Percentiles rank a stretch among this genome's conserved stretches.
Evolutionary conservation across 2,797 vertebrate genomes (phyloP).

Genomic region (Mormyrus proboscirostris): DNA sequence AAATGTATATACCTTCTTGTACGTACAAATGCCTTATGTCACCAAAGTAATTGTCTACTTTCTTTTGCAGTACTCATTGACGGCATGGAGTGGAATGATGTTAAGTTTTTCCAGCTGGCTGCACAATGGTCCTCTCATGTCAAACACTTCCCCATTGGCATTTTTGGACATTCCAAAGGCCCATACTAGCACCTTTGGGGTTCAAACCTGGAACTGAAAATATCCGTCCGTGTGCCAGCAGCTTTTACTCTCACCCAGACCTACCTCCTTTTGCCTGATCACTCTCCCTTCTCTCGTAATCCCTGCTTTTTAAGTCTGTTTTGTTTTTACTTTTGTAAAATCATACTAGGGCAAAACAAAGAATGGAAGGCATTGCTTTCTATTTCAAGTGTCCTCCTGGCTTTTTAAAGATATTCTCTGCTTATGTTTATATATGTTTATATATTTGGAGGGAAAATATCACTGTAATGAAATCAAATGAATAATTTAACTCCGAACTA

Average conservation of each 20-base stretch:
- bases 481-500: constrained; percentile 45
- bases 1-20: not conserved
- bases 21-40: not conserved
- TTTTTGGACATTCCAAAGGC: constrained; percentile 88
- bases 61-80: constrained; percentile 80
- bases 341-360: constrained; percentile 40
- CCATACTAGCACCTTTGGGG: constrained; percentile 65
- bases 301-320: constrained; percentile 33
- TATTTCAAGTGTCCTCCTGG: constrained; percentile 23
- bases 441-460: constrained; percentile 26
- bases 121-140: constrained; percentile 98
- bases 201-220: constrained; percentile 44
- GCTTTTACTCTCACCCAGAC: constrained; percentile 40
- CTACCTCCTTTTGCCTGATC: not conserved
- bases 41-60: not conserved
- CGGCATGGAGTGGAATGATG: constrained; percentile 93
- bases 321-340: constrained; percentile 54
- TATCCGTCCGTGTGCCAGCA: constrained; percentile 45
- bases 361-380: constrained; percentile 45
- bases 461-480: constrained; percentile 28
- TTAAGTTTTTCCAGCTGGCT: constrained; percentile 98
- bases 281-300: constrained; percentile 46
- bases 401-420: constrained; percentile 49
- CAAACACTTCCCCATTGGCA: constrained; percentile 94
- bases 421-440: constrained; percentile 56